Evolutionary conservation across 1,140 invertebrate genomes (phyloP).

Genomic region (Psix sp.): DNA sequence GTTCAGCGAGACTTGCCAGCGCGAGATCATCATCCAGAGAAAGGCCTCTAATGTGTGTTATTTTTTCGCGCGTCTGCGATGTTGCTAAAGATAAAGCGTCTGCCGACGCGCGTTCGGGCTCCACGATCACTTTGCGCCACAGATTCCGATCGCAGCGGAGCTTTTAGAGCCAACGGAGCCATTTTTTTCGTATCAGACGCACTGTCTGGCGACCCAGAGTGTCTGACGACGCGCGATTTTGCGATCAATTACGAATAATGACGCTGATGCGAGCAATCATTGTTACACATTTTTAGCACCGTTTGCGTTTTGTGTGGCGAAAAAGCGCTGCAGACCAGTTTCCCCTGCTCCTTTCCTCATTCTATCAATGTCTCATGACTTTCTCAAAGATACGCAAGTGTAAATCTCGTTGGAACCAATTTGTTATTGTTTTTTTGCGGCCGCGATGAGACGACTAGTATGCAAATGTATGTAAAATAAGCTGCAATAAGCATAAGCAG

Average conservation of each 20-base stretch:
- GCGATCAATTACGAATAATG: no score
- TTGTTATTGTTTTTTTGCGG: no score
- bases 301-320: no score
- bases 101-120: constrained; percentile 61
- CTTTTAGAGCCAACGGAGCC: constrained; percentile 34
- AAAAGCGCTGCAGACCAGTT: no score
- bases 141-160: constrained; percentile 51
- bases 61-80: constrained; percentile 61
- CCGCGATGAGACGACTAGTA: not conserved
- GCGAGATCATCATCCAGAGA: constrained; percentile 14
- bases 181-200: constrained; percentile 28
- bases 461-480: not conserved
- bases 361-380: no score
- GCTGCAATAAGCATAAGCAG: constrained; percentile 11
- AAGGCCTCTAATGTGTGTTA: constrained; percentile 18
- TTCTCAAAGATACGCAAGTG: no score
- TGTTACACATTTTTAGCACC: no score
- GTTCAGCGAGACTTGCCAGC: no score
- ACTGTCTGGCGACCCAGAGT: no score
- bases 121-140: constrained; percentile 54
- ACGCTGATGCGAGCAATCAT: no score
- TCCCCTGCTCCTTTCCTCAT: no score
- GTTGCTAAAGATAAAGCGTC: constrained; percentile 74
- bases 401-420: no score
- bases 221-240: not conserved